Percentiles rank a stretch among this genome's conserved stretches.
phyloP scores from a whole-genome alignment of 2,888 invertebrate genomes.

The Temnothorax rugatulus region DNA sequence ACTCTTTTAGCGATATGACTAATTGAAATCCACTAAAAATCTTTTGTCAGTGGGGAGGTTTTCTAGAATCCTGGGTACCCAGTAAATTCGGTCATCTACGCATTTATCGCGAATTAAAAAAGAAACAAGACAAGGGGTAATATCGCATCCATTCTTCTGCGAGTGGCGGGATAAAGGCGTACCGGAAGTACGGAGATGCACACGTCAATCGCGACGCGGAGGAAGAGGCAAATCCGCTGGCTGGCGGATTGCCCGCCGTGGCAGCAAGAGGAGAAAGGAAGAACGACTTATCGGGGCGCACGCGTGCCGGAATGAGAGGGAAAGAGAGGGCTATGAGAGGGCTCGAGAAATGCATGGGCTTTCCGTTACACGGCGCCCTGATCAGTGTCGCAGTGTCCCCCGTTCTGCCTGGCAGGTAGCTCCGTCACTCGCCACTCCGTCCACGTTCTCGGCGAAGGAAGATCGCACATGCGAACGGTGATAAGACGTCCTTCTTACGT shows the following conservation, averaged over 20 bases:
- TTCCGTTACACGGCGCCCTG: conserved; percentile 80
- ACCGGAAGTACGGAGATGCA: conserved; percentile 42
- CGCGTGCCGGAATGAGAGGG: conserved; percentile 35
- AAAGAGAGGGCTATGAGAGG: conserved; percentile 2
- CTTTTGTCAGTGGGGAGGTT: neutral
- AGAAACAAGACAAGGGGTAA: neutral
- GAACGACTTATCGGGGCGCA: conserved; percentile 48
- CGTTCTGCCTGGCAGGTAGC: conserved; percentile 79
- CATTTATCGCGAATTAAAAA: neutral
- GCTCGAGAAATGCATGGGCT: conserved; percentile 61
- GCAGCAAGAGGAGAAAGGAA: conserved; percentile 16
- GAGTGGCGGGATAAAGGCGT: neutral
- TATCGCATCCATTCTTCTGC: neutral
- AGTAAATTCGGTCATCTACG: neutral
- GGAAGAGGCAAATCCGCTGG: neutral
- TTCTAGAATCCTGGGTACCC: neutral
- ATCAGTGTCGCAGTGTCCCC: conserved; percentile 83
- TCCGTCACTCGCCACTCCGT: conserved; percentile 81
- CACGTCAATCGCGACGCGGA: conserved; percentile 2
- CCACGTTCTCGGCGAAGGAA: conserved; percentile 75
- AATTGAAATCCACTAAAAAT: neutral
- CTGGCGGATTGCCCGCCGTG: conserved; percentile 29
- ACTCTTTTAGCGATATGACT: neutral
- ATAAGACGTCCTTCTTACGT: conserved; percentile 43
- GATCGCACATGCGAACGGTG: conserved; percentile 75